phyloP scores from a whole-genome alignment of 2,113 vertebrate genomes.

The Heterocephalus glaber region DNA sequence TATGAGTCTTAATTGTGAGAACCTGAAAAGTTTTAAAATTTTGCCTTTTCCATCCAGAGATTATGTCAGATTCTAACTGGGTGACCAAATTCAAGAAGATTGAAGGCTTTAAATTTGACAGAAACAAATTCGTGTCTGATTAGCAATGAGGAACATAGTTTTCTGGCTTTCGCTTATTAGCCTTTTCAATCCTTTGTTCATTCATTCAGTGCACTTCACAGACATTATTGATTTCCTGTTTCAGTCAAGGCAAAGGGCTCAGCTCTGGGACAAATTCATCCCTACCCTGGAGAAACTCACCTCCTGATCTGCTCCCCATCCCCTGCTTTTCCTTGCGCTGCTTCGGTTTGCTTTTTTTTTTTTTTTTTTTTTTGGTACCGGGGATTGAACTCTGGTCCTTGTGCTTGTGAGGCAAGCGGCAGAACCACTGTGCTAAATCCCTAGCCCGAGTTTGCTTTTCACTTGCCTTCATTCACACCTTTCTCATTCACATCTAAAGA shows the following conservation, averaged over 20 bases:
- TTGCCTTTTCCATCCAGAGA: background rate
- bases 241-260: too few relatives aligned
- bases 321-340: background rate
- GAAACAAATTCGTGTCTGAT: background rate
- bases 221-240: background rate
- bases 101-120: slow-evolving; percentile 20
- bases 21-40: background rate
- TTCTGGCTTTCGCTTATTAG: background rate
- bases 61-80: background rate
- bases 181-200: background rate
- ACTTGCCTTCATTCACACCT: background rate
- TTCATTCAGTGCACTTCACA: background rate
- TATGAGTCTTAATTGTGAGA: background rate
- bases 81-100: background rate
- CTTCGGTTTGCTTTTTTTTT: too few relatives aligned
- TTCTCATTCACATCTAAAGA: background rate
- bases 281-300: background rate
- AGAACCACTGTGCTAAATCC: too few relatives aligned
- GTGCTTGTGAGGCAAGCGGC: too few relatives aligned
- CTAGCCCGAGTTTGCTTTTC: too few relatives aligned
- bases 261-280: background rate
- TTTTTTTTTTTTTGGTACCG: too few relatives aligned
- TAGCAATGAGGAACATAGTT: background rate
- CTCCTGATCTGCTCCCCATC: too few relatives aligned
- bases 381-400: too few relatives aligned